phyloP scores from a whole-genome alignment of 1,140 invertebrate species.

The Spodoptera frugiperda region DNA sequence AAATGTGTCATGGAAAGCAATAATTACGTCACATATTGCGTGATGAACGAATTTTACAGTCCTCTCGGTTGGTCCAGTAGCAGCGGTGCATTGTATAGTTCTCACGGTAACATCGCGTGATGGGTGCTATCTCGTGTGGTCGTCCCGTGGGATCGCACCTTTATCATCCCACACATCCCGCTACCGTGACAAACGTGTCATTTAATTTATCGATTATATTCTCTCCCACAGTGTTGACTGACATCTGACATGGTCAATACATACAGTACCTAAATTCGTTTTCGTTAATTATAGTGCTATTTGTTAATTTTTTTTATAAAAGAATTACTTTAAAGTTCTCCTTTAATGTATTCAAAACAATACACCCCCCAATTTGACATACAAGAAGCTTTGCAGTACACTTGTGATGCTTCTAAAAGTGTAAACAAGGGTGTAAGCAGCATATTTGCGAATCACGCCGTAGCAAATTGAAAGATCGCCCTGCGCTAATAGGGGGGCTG shows the following conservation, averaged over 20 bases:
- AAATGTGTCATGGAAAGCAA: neutral
- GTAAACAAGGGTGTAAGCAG: slow-evolving; percentile 70
- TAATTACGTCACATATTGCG: slow-evolving; percentile 40
- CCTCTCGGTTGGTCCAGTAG: slow-evolving; percentile 63
- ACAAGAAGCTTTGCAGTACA: slow-evolving; percentile 48
- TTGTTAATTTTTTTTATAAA: neutral
- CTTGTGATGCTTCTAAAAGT: slow-evolving; percentile 56
- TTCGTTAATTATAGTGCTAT: neutral
- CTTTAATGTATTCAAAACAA: slow-evolving; percentile 25
- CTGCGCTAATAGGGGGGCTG: slow-evolving; percentile 61
- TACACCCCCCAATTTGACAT: slow-evolving; percentile 29
- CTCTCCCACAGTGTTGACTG: slow-evolving; percentile 22
- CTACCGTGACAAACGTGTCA: slow-evolving; percentile 13
- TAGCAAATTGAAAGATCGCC: slow-evolving; percentile 77
- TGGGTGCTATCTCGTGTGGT: neutral
- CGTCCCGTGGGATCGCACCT: slow-evolving; percentile 57
- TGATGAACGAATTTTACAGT: slow-evolving; percentile 31
- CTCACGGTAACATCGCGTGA: slow-evolving; percentile 67
- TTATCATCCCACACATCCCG: no score
- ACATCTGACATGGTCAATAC: neutral
- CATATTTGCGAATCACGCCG: slow-evolving; percentile 75
- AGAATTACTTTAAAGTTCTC: neutral
- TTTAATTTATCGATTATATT: slow-evolving; percentile 27
- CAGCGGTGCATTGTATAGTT: slow-evolving; percentile 42
- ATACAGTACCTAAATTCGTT: no score